A percentile compares a stretch with the other conserved stretches of the same genome.
Conservation (phyloP, 2,888 invertebrate genomes). For the Tubulanus polymorphus region DNA sequence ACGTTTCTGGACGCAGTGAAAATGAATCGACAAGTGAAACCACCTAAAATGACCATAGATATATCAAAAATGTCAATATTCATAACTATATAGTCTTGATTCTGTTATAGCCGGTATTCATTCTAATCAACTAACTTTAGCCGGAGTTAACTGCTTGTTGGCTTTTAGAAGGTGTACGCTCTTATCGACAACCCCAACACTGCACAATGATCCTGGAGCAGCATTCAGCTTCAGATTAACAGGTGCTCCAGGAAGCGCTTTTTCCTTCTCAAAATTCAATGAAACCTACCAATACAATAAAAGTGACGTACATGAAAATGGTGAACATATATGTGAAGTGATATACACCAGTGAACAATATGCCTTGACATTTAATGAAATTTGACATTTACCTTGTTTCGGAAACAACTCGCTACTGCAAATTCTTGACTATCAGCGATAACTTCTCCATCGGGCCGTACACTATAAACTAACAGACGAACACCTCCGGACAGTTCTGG, state of each 20-base stretch:
- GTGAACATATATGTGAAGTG: neutral
- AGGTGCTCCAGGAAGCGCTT: conserved; percentile 57
- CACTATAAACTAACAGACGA: conserved; percentile 58
- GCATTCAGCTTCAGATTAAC: conserved; percentile 58
- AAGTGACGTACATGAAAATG: conserved; percentile 4
- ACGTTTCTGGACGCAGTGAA: no score
- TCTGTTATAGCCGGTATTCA: no score
- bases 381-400: conserved; percentile 57
- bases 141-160: conserved; percentile 36
- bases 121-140: conserved; percentile 31
- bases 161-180: conserved; percentile 56
- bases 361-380: neutral
- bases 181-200: conserved; percentile 61
- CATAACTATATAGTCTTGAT: no score
- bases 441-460: conserved; percentile 58
- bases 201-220: conserved; percentile 60
- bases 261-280: conserved; percentile 45
- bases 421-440: conserved; percentile 60
- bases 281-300: no score
- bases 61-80: no score
- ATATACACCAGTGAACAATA: neutral
- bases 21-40: no score
- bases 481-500: conserved; percentile 39
- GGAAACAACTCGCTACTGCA: conserved; percentile 60
- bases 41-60: no score